Percentiles rank a stretch among this genome's conserved stretches.
phyloP scores from a whole-genome alignment of 1,140 invertebrate species.

The Sitodiplosis mosellana region DNA sequence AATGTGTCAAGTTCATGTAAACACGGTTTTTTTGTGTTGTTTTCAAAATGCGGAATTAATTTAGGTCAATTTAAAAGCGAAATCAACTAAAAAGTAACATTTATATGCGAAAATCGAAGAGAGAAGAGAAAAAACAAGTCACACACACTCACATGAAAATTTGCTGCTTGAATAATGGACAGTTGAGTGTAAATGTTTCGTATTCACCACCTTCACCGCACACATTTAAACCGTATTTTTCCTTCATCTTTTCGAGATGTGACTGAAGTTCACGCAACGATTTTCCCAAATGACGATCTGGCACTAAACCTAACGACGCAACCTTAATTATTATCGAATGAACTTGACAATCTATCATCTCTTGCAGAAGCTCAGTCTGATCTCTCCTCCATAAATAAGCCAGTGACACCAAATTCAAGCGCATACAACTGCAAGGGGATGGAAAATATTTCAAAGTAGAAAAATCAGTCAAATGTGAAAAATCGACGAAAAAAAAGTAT shows the following conservation, averaged over 20 bases:
- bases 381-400: conserved; percentile 89
- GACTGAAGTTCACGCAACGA: conserved; percentile 67
- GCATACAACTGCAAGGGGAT: conserved; percentile 48
- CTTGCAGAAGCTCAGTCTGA: conserved; percentile 84
- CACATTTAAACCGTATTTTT: conserved; percentile 90
- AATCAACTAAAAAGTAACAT: no score
- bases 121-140: no score
- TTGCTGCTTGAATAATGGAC: conserved; percentile 81
- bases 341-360: conserved; percentile 88
- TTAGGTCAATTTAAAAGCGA: no score
- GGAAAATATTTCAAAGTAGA: not conserved
- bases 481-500: not conserved
- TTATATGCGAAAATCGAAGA: no score
- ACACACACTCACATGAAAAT: conserved; percentile 66
- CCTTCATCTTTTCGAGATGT: conserved; percentile 70
- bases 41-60: no score
- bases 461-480: not conserved
- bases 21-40: no score
- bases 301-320: conserved; percentile 75
- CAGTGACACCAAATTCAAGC: conserved; percentile 72
- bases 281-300: conserved; percentile 71
- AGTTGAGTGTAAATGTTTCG: conserved; percentile 94
- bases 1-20: no score
- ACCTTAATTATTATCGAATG: conserved; percentile 95
- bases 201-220: conserved; percentile 99